Evolutionary conservation across 2,888 invertebrate genomes (phyloP).

Genomic region (Eupithecia subfuscata): DNA sequence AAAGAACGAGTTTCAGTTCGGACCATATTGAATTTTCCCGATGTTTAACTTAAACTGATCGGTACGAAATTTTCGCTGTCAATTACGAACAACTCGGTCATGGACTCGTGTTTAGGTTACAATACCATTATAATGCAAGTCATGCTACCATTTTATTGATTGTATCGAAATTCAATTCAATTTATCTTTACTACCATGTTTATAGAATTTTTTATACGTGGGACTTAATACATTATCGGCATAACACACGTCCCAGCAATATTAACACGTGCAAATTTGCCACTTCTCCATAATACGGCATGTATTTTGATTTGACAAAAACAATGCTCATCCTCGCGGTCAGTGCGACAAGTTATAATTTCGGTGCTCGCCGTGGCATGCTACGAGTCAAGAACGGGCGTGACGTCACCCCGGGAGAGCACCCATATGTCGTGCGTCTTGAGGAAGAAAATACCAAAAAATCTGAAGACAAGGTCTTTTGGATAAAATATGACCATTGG

Average conservation of each 20-base stretch:
- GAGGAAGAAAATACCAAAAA: background rate
- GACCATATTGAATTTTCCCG: no score
- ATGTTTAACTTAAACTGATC: no score
- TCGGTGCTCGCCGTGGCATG: background rate
- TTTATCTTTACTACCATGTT: background rate
- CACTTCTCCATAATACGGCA: background rate
- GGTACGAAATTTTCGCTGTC: background rate
- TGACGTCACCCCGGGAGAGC: background rate
- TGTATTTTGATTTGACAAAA: background rate
- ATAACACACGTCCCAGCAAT: background rate
- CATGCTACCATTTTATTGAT: background rate
- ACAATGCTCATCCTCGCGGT: background rate
- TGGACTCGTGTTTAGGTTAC: background rate
- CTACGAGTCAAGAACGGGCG: background rate
- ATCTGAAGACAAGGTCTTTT: background rate
- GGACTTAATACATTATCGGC: background rate
- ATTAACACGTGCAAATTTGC: background rate
- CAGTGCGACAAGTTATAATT: background rate
- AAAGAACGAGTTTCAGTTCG: no score
- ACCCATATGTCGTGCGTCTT: background rate
- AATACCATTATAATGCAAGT: background rate
- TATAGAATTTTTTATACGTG: background rate
- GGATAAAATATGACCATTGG: background rate
- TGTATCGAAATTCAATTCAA: conserved; percentile 1
- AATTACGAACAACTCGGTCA: background rate